A percentile compares a stretch with the other conserved stretches of the same genome.
These are phyloP conservation scores for Gallinago jamesoni DNA, from an alignment of 2,113 vertebrate species.

Conservation along the genomic window DNA sequence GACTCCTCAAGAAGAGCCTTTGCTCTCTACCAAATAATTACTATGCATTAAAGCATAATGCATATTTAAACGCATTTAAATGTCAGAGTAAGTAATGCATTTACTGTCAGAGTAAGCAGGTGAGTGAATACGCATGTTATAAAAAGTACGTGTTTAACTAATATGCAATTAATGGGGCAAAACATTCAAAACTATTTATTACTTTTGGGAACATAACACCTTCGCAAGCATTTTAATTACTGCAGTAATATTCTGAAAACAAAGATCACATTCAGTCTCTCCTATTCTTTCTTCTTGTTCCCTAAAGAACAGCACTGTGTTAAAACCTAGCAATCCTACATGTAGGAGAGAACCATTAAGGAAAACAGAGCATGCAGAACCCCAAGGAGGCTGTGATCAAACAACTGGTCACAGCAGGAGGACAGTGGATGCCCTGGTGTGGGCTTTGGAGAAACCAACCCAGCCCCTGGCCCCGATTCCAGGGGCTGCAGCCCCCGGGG, in stretches of 20 bases:
- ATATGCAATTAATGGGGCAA: slow-evolving; percentile 67
- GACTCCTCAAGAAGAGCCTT: background rate
- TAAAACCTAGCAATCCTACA: background rate
- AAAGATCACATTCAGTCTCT: background rate
- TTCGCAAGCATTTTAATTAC: slow-evolving; percentile 57
- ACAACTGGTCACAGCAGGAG: background rate
- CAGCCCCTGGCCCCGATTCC: background rate
- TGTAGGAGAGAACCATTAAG: background rate
- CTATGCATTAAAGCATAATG: slow-evolving; percentile 26
- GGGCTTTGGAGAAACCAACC: background rate
- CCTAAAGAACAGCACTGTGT: background rate
- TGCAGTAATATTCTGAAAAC: background rate
- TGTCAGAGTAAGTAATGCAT: too few species aligned
- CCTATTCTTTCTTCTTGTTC: background rate
- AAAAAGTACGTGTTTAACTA: slow-evolving; percentile 64
- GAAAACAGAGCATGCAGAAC: rapidly evolving
- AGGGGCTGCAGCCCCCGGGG: rapidly evolving
- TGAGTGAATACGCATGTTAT: slow-evolving; percentile 60
- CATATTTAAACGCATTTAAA: too few species aligned
- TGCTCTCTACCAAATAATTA: background rate
- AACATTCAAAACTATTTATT: slow-evolving; percentile 59
- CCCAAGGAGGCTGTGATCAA: rapidly evolving
- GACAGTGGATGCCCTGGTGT: background rate
- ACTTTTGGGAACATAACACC: slow-evolving; percentile 41
- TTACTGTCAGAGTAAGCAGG: slow-evolving; percentile 57